Evolutionary conservation across 2,113 vertebrate species (phyloP).

Genomic region (Brachionichthys hirsutus): DNA sequence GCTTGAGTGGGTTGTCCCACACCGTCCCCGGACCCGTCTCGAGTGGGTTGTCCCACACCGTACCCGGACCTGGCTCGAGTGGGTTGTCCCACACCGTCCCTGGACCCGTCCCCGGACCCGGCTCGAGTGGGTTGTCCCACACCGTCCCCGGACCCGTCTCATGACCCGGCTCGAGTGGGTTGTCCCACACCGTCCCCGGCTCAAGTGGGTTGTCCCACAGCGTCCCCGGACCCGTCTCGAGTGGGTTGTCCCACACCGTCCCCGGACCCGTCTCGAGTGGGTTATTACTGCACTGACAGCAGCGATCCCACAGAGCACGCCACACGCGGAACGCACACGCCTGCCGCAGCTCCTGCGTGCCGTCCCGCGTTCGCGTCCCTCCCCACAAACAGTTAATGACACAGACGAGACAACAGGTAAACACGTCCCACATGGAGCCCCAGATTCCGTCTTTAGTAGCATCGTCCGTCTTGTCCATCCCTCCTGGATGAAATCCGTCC

Average conservation of each 20-base stretch:
- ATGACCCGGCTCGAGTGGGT: conserved; percentile 8
- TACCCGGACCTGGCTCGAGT: too few relatives aligned
- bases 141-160: conserved; percentile 33
- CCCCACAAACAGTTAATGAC: conserved; percentile 51
- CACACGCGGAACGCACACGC: conserved; percentile 20
- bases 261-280: conserved; percentile 26
- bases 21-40: too few relatives aligned
- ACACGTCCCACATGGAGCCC: conserved; percentile 41
- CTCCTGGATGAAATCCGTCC: conserved; percentile 54
- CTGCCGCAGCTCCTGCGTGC: too few relatives aligned
- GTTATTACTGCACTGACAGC: conserved; percentile 21
- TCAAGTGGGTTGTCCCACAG: too few relatives aligned
- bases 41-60: too few relatives aligned
- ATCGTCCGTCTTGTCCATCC: conserved; percentile 39
- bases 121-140: conserved; percentile 13
- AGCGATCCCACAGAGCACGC: conserved; percentile 31
- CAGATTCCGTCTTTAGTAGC: conserved; percentile 38
- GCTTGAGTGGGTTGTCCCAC: too few relatives aligned
- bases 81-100: too few relatives aligned
- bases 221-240: too few relatives aligned
- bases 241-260: conserved; percentile 15
- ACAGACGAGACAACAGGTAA: conserved; percentile 59
- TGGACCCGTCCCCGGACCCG: too few relatives aligned
- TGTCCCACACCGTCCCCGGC: too few relatives aligned
- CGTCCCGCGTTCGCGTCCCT: not conserved